Conservation (phyloP, 2,888 invertebrate genomes). For the Eledona agricola region DNA sequence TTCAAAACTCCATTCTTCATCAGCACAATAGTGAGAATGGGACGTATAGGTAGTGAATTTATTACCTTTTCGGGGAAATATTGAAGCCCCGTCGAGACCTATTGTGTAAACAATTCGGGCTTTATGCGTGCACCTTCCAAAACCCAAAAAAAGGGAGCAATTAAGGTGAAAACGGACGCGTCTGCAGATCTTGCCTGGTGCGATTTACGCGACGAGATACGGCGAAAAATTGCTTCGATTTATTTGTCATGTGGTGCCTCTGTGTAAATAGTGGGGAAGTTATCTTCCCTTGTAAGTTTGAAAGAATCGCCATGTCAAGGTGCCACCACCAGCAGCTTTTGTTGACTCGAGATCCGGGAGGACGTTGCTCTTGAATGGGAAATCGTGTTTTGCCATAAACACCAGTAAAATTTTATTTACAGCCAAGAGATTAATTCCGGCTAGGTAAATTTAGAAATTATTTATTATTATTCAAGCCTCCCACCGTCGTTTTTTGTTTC, state of each 20-base stretch:
- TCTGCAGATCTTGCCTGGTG: too few relatives aligned
- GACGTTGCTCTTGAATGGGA: conserved; percentile 16
- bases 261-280: too few relatives aligned
- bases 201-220: too few relatives aligned
- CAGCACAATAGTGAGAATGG: conserved; percentile 10
- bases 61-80: conserved; percentile 26
- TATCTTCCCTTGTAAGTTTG: too few relatives aligned
- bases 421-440: conserved; percentile 13
- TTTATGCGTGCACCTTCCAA: too few relatives aligned
- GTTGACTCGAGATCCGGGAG: conserved; percentile 8
- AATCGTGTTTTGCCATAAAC: conserved; percentile 9
- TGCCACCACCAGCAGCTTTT: too few relatives aligned
- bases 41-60: conserved; percentile 14
- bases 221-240: too few relatives aligned
- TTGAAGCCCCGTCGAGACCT: conserved; percentile 11
- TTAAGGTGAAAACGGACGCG: too few relatives aligned
- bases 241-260: too few relatives aligned
- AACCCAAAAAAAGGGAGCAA: too few relatives aligned
- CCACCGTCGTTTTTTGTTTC: conserved; percentile 20
- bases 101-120: conserved; percentile 15
- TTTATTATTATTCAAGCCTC: conserved; percentile 22
- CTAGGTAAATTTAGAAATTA: conserved; percentile 16
- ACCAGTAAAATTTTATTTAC: conserved; percentile 16
- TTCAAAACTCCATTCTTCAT: conserved; percentile 12
- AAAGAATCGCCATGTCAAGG: too few relatives aligned